A percentile compares a stretch with the other conserved stretches of the same genome.
Conservation (phyloP, 1,140 invertebrate genomes). For the Drosophila kohkoa region DNA sequence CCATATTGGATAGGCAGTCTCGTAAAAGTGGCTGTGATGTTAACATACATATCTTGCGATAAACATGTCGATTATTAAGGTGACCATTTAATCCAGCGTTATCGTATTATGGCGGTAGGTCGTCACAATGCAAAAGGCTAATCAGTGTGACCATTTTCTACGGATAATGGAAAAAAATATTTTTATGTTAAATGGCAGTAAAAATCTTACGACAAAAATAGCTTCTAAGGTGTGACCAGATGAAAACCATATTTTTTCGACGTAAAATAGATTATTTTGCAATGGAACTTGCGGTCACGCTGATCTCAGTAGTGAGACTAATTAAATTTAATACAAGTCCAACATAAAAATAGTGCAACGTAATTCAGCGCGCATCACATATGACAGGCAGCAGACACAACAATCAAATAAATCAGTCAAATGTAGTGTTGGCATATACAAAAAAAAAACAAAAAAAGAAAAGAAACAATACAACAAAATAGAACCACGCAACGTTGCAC, state of each 20-base stretch:
- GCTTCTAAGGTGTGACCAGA: background rate
- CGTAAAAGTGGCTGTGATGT: background rate
- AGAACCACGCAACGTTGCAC: slow-evolving; percentile 40
- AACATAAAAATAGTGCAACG: slow-evolving; percentile 40
- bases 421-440: slow-evolving; percentile 23
- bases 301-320: slow-evolving; percentile 38
- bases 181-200: too few relatives aligned
- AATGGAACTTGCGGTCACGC: slow-evolving; percentile 29
- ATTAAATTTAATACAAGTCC: slow-evolving; percentile 48
- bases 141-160: too few relatives aligned
- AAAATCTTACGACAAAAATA: background rate
- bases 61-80: slow-evolving; percentile 6
- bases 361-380: slow-evolving; percentile 30
- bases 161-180: too few relatives aligned
- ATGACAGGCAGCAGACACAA: slow-evolving; percentile 11
- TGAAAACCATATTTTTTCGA: background rate
- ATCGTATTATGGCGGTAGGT: background rate
- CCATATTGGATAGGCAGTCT: background rate
- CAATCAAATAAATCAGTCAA: slow-evolving; percentile 24
- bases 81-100: background rate
- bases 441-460: too few relatives aligned
- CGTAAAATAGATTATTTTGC: background rate
- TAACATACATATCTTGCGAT: background rate
- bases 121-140: too few relatives aligned
- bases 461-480: slow-evolving; percentile 16